Base-by-base conservation (phyloP, 2,113 vertebrate genomes). In the Beaufortia kweichowensis region DNA sequence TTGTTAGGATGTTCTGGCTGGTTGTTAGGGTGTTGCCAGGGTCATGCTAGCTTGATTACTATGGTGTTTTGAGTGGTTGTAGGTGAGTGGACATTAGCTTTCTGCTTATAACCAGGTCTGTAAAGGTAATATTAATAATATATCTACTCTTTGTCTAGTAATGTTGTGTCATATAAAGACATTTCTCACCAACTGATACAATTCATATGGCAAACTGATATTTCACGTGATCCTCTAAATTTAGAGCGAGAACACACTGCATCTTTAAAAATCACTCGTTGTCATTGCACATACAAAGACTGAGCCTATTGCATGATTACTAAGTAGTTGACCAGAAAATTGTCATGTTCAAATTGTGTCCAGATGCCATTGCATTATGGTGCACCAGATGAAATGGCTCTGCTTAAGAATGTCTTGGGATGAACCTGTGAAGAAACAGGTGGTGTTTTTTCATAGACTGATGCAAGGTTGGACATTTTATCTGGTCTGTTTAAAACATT, bases 301-400 rank as follows among this genome's bases (percentile, higher is more conserved):
- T 84, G 64, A 61, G 69, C 76, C 74, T 72, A 75, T 48, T 67
- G 21, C 62, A 76, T 81, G 73, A 86, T 84, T 83, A 86, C 75
- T 82, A 35, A 78, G 76, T 60, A 77, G 67, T 57, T 77, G 69
- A 84, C 76, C 75, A 84, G 73, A 82, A 82, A 77, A 86, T 84
- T 69, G 50, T 70, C 28, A 82, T 82, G 76, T 82, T 80, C 57
- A 82, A 83, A 84, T 78, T 41, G 72, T 73, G 55, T 77, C 79
- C 84, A 83, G 72, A 80, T 85, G 79, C 69, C 26, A 31, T 67
- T 55, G 53, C 24, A 23, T 65, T 62, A 24, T 50, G 50, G 60
- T 75, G 56, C 23, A 68, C 57, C 63, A 56, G 23, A 61, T 31
- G 14, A 77, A 71, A 66, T 39, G 6, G 50, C 53, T 70, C 21